phyloP scores from a whole-genome alignment of 2,888 invertebrate genomes.

The Ochropleura plecta region DNA sequence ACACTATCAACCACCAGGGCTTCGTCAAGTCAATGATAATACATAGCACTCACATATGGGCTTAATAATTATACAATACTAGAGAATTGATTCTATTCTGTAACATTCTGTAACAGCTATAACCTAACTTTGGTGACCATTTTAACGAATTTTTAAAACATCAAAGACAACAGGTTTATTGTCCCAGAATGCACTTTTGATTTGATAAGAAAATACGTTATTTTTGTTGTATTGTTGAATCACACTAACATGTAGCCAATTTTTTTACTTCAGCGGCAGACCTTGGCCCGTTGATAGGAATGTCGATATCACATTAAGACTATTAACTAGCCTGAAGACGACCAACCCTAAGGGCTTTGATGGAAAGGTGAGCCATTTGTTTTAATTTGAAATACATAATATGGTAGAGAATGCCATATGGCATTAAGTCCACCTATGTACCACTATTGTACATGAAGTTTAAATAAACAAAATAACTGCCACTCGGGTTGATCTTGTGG shows the following conservation, averaged over 20 bases:
- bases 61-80: too few species aligned
- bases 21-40: too few species aligned
- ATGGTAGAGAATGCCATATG: too few species aligned
- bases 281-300: constrained; percentile 10
- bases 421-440: too few species aligned
- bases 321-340: neutral
- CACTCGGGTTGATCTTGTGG: too few species aligned
- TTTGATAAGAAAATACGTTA: too few species aligned
- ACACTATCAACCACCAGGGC: too few species aligned
- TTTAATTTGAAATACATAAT: neutral
- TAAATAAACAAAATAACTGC: too few species aligned
- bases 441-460: too few species aligned
- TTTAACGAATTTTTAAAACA: neutral
- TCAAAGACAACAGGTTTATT: neutral
- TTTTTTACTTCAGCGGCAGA: constrained; percentile 22
- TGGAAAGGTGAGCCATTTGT: constrained; percentile 23
- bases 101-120: too few species aligned
- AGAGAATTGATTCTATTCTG: too few species aligned
- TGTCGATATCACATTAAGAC: neutral
- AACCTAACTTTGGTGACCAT: neutral
- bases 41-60: too few species aligned
- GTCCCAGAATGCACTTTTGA: neutral
- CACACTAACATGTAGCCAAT: neutral
- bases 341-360: constrained; percentile 10
- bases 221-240: neutral